Evolutionary conservation across 1,140 invertebrate species (phyloP).

Genomic region (Pteromalus puparum): DNA sequence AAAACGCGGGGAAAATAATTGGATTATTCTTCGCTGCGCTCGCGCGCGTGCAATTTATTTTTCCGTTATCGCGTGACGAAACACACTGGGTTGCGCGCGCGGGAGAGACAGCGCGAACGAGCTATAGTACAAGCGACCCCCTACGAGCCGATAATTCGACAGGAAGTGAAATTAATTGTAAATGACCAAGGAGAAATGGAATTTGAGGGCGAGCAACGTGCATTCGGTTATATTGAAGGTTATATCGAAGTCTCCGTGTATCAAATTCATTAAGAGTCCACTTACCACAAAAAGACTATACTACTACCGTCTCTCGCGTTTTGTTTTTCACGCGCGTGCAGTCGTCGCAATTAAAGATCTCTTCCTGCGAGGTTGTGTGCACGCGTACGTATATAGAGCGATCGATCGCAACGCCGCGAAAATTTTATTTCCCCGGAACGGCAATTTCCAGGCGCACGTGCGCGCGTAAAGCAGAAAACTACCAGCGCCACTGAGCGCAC

Average conservation of each 20-base stretch:
- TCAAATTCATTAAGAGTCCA: constrained; percentile 39
- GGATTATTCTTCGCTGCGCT: neutral
- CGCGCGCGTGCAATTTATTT: constrained; percentile 28
- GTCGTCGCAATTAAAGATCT: neutral
- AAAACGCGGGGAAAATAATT: neutral
- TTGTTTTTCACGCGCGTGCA: neutral
- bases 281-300: neutral
- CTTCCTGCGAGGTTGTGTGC: neutral
- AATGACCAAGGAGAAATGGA: constrained; percentile 38
- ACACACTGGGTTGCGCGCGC: neutral
- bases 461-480: neutral
- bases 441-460: neutral
- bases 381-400: neutral
- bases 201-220: constrained; percentile 6
- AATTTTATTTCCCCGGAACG: neutral
- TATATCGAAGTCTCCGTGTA: constrained; percentile 6
- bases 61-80: constrained; percentile 27
- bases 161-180: constrained; percentile 39
- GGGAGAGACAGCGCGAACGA: neutral
- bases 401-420: neutral
- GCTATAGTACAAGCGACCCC: neutral
- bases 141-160: constrained; percentile 36
- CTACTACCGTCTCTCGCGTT: neutral
- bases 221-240: neutral
- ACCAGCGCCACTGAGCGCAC: neutral